Conservation (phyloP, 2,797 vertebrate species). For the Protosalanx chinensis region DNA sequence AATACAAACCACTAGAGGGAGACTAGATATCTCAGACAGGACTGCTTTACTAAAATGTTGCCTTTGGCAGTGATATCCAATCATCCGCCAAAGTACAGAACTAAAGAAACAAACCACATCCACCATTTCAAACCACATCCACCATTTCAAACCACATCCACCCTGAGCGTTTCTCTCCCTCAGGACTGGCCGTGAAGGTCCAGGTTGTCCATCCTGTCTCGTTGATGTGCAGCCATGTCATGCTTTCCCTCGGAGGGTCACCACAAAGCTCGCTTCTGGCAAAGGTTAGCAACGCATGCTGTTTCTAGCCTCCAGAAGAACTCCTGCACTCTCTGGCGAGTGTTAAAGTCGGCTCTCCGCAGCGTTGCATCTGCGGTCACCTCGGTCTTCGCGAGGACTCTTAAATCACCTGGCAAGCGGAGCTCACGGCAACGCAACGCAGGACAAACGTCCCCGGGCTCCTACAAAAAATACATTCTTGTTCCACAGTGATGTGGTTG, state of each 20-base stretch:
- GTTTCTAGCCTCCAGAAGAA: slow-evolving; percentile 59
- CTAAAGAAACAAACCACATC: slow-evolving; percentile 20
- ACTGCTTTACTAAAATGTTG: slow-evolving; percentile 36
- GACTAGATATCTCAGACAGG: slow-evolving; percentile 2
- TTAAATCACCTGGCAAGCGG: slow-evolving; percentile 64
- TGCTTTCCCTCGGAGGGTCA: slow-evolving; percentile 45
- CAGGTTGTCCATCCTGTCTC: slow-evolving; percentile 47
- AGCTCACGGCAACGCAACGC: slow-evolving; percentile 51
- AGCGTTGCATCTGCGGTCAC: slow-evolving; percentile 38
- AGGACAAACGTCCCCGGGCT: slow-evolving; percentile 47
- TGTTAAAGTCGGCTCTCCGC: slow-evolving; percentile 22
- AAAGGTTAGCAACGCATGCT: slow-evolving; percentile 30
- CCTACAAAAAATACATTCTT: slow-evolving; percentile 54
- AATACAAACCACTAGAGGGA: neutral
- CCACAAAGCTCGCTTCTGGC: slow-evolving; percentile 53
- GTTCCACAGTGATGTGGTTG: slow-evolving; percentile 59
- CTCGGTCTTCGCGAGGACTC: slow-evolving; percentile 57
- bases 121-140: slow-evolving; percentile 24
- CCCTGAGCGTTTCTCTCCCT: slow-evolving; percentile 52
- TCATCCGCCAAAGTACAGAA: slow-evolving; percentile 52
- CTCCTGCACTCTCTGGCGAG: slow-evolving; percentile 57
- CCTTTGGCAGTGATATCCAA: slow-evolving; percentile 41
- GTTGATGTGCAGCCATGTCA: slow-evolving; percentile 51
- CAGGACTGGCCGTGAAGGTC: slow-evolving; percentile 18
- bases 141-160: slow-evolving; percentile 26